Conservation (phyloP, 1,140 invertebrate species). For the Lordiphosa clarofinis region DNA sequence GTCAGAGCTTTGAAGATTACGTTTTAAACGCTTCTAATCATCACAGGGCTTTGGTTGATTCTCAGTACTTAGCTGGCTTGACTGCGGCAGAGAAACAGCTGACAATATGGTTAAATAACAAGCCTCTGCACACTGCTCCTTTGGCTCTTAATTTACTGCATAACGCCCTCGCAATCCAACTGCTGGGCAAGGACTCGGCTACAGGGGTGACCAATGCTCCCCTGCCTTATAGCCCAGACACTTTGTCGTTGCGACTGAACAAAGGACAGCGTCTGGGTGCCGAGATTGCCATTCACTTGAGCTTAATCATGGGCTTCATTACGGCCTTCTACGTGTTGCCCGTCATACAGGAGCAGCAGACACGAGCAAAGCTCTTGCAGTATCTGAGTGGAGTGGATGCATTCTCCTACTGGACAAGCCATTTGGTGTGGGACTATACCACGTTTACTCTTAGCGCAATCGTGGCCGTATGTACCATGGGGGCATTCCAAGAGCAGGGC, state of each 20-base stretch:
- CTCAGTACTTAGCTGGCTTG: constrained; percentile 55
- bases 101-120: constrained; percentile 84
- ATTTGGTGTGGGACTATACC: constrained; percentile 87
- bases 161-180: constrained; percentile 82
- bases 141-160: constrained; percentile 84
- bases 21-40: not conserved
- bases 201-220: constrained; percentile 86
- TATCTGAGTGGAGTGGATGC: constrained; percentile 88
- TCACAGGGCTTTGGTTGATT: constrained; percentile 31
- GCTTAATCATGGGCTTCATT: constrained; percentile 85
- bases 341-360: constrained; percentile 80
- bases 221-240: constrained; percentile 81
- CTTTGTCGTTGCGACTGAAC: constrained; percentile 74
- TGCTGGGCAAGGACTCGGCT: constrained; percentile 7
- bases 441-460: constrained; percentile 83
- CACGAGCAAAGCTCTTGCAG: constrained; percentile 81
- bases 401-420: constrained; percentile 85
- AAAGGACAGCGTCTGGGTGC: constrained; percentile 82
- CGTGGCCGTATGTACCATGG: constrained; percentile 81
- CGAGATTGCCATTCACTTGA: constrained; percentile 83
- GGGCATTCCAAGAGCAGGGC: constrained; percentile 82
- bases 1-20: constrained; percentile 5
- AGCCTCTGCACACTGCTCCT: constrained; percentile 85
- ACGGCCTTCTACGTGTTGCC: constrained; percentile 88
- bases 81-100: constrained; percentile 75